Percentiles rank a stretch among this genome's conserved stretches.
These are phyloP conservation scores for Zaprionus tsacasi DNA, from an alignment of 1,140 invertebrate genomes.

Conservation along the genomic window DNA sequence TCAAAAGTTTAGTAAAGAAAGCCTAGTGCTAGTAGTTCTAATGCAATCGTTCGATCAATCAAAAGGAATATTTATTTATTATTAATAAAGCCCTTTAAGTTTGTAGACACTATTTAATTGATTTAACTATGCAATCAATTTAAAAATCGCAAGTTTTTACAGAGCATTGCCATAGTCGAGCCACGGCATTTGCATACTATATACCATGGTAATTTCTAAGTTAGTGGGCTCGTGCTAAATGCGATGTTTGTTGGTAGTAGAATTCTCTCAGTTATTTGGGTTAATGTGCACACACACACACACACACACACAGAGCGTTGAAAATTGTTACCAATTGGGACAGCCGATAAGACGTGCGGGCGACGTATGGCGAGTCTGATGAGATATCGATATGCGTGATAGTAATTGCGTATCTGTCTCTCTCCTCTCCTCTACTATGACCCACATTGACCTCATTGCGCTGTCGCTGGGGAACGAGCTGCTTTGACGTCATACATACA, in stretches of 20 bases:
- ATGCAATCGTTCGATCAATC: no score
- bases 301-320: background rate
- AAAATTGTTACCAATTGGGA: background rate
- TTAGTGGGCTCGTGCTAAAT: slow-evolving; percentile 3
- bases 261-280: background rate
- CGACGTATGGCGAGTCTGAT: background rate
- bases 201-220: background rate
- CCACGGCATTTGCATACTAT: background rate
- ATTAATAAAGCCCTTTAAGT: no score
- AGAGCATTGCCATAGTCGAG: background rate
- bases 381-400: background rate
- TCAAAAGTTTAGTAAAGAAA: no score
- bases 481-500: slow-evolving; percentile 2
- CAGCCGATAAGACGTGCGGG: background rate
- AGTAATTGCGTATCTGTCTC: background rate
- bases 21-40: no score
- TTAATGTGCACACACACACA: background rate
- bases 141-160: background rate
- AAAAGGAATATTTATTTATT: no score
- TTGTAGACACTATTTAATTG: no score
- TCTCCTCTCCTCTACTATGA: no score
- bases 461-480: background rate
- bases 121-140: no score
- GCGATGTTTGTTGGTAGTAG: background rate
- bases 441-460: slow-evolving; percentile 4